Evolutionary conservation across 2,113 vertebrate genomes (phyloP), one percentile per base, ranked within the genome.

Genomic region (Pterocles burchelli): DNA sequence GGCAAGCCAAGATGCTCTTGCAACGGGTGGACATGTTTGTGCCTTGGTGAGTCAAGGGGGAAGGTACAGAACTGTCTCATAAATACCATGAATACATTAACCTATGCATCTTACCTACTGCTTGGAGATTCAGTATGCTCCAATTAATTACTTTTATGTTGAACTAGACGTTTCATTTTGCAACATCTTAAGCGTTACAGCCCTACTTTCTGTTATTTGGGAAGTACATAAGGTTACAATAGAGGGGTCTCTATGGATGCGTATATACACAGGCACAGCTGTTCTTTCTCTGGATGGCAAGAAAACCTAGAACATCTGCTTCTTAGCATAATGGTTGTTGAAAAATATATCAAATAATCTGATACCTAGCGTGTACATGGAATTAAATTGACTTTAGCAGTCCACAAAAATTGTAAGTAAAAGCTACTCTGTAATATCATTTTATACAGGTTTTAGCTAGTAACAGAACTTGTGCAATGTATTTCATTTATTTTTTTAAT

Each of bases 271-370:
- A 59, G 1, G 2, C 20, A 29, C 28, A 25, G 0, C 0, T 51
- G 61, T 55, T 88, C 55, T 62, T 85, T 67, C 71, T 93, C 85
- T 94, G 91, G 43, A 83, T 93, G 85, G 79, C 92, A 96, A 74
- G 49, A 83, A 59, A 55, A 80, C 88, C 63, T 51, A 86, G 91
- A 96, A 51, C 63, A 85, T 73, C 58, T 61, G 21, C 54, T 88
- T 33, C 75, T 45, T 46, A 19, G 24, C 33, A 2, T 31, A 67
- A 13, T 3, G 7, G 1, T 15, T 77, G 34, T 46, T 62, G 46
- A 70, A 71, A 92, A 70, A 62, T 13, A 2, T 13, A 38, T 17
- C 33, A 34, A 24, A 16, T 54, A 16, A 33, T 62, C 33, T 20
- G 17, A 5, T 11, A 12, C 3, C 26, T 29, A 63, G 12, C 36